Percentiles rank a stretch among this genome's conserved stretches.
phyloP scores from a whole-genome alignment of 2,888 invertebrate genomes.

The Nycteola revayana region DNA sequence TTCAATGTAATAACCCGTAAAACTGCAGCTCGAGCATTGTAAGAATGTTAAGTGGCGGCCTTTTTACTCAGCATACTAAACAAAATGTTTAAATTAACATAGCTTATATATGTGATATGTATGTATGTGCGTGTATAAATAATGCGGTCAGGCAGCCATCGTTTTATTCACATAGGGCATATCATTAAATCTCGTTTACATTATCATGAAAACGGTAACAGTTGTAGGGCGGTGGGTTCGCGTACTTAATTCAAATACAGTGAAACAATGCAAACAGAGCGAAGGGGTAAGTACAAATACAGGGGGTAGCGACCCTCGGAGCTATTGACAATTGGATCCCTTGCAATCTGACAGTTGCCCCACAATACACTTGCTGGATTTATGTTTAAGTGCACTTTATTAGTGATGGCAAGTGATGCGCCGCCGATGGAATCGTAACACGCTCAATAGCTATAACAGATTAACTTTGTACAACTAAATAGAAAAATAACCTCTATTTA shows the following conservation, averaged over 20 bases:
- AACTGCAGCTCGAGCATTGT: conserved; percentile 66
- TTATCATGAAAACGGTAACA: conserved; percentile 73
- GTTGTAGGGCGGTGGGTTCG: conserved; percentile 59
- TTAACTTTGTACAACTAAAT: background rate
- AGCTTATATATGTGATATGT: conserved; percentile 6
- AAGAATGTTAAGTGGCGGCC: conserved; percentile 67
- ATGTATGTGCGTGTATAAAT: conserved; percentile 23
- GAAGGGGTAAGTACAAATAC: conserved; percentile 67
- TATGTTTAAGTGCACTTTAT: conserved; percentile 56
- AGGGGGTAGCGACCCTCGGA: conserved; percentile 60
- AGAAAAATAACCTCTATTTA: background rate
- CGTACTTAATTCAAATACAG: conserved; percentile 68
- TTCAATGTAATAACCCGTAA: conserved; percentile 76
- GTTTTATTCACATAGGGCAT: conserved; percentile 47
- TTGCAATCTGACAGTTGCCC: conserved; percentile 57
- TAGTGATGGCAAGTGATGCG: conserved; percentile 38
- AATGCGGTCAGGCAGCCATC: conserved; percentile 21
- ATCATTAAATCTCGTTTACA: conserved; percentile 71
- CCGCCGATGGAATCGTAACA: conserved; percentile 11
- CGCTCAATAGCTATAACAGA: conserved; percentile 6
- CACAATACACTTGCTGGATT: conserved; percentile 54
- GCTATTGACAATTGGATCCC: conserved; percentile 55
- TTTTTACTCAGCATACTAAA: conserved; percentile 57
- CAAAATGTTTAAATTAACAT: conserved; percentile 32
- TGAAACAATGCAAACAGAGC: conserved; percentile 73